Evolutionary conservation across 2,113 vertebrate species (phyloP).

Genomic region (Phalacrocorax pelagicus): DNA sequence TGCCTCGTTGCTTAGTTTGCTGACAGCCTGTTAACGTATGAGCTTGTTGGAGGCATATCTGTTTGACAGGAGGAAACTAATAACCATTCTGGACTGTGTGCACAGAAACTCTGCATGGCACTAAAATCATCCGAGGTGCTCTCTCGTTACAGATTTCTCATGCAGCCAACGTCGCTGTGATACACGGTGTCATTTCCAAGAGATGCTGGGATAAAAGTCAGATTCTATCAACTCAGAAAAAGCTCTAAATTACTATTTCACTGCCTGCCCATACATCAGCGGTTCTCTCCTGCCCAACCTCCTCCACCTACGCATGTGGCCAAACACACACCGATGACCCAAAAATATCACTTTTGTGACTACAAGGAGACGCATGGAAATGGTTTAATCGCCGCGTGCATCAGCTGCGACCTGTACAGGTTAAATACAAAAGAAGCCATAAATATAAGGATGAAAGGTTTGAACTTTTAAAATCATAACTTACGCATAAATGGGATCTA

Average conservation of each 20-base stretch:
- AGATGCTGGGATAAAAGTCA: conserved; percentile 27
- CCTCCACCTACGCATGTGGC: not conserved
- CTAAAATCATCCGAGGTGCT: not conserved
- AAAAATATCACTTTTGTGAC: not conserved
- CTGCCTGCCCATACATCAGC: not conserved
- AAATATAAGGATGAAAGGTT: not conserved
- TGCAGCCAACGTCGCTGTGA: not conserved
- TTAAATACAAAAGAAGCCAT: not conserved
- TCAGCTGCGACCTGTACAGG: not conserved
- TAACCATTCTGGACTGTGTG: not conserved
- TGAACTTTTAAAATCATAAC: not conserved
- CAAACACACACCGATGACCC: not conserved
- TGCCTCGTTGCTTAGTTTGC: not conserved
- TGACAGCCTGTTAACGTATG: not conserved
- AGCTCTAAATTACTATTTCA: not conserved
- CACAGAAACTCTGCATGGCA: not conserved
- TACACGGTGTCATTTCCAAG: not conserved
- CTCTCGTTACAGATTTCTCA: not conserved
- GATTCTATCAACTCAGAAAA: not conserved
- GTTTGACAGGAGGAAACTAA: not conserved
- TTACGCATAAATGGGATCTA: not conserved
- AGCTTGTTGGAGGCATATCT: not conserved
- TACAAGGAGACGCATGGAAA: not conserved
- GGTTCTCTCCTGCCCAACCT: not conserved
- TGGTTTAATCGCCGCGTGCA: not conserved